phyloP scores from a whole-genome alignment of 2,888 invertebrate species.

The Eudemis profundana region DNA sequence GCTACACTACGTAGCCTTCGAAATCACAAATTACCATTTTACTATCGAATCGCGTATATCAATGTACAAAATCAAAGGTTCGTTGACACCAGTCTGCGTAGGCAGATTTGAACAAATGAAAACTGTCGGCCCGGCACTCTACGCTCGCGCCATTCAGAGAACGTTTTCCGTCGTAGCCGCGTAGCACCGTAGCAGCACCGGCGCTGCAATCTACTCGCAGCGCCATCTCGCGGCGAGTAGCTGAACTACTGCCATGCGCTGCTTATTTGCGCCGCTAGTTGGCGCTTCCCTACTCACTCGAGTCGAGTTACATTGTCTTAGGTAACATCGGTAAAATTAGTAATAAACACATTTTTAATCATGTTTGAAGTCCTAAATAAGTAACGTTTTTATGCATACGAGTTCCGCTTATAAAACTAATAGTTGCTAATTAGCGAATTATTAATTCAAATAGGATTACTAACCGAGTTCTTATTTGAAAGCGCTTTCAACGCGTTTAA shows the following conservation, averaged over 20 bases:
- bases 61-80: slow-evolving; percentile 65
- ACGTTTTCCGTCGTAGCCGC: slow-evolving; percentile 57
- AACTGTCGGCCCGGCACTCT: slow-evolving; percentile 61
- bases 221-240: slow-evolving; percentile 79
- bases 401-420: neutral
- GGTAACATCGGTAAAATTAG: neutral
- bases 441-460: slow-evolving; percentile 7
- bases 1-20: slow-evolving; percentile 47
- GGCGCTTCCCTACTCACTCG: slow-evolving; percentile 53
- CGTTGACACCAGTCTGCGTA: slow-evolving; percentile 74
- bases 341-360: neutral
- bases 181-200: slow-evolving; percentile 60
- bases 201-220: slow-evolving; percentile 47
- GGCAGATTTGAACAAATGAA: slow-evolving; percentile 49
- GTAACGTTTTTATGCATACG: neutral
- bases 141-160: slow-evolving; percentile 76
- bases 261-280: slow-evolving; percentile 59
- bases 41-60: slow-evolving; percentile 46
- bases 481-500: slow-evolving; percentile 6
- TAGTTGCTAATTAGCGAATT: neutral
- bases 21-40: slow-evolving; percentile 46
- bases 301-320: neutral
- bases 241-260: slow-evolving; percentile 59
- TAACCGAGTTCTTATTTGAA: neutral
- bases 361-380: neutral